A percentile compares a stretch with the other conserved stretches of the same genome.
phyloP scores from a whole-genome alignment of 2,888 invertebrate species.

The Megamerina dolium region DNA sequence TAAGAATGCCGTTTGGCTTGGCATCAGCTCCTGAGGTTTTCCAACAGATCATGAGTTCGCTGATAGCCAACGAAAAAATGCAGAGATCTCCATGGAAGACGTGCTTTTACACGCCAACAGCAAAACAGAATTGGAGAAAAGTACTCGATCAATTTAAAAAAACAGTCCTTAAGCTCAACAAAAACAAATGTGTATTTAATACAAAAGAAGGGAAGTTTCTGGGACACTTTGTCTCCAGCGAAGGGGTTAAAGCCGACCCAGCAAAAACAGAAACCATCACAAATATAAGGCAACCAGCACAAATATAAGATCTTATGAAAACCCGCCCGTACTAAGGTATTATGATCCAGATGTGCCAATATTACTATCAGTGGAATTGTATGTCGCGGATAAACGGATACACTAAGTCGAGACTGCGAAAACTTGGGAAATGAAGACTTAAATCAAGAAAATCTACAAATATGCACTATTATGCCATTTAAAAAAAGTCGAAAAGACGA shows the following conservation, averaged over 20 bases:
- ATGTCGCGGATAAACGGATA: slow-evolving; percentile 23
- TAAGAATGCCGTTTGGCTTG: slow-evolving; percentile 19
- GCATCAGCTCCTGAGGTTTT: slow-evolving; percentile 21
- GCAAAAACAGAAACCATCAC: not conserved
- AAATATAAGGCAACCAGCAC: not conserved
- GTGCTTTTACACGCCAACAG: slow-evolving; percentile 25
- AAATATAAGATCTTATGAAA: slow-evolving; percentile 2
- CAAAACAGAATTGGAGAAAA: slow-evolving; percentile 20
- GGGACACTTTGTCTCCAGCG: not conserved
- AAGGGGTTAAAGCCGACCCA: not conserved
- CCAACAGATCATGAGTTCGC: slow-evolving; percentile 20
- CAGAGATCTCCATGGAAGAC: slow-evolving; percentile 26
- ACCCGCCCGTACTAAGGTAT: slow-evolving; percentile 17
- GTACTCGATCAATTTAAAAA: too few species aligned
- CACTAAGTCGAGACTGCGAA: slow-evolving; percentile 21
- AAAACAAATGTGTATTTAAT: slow-evolving; percentile 25
- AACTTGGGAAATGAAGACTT: too few species aligned
- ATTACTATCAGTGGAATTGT: slow-evolving; percentile 27
- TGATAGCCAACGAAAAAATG: slow-evolving; percentile 19
- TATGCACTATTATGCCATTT: too few species aligned
- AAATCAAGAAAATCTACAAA: too few species aligned
- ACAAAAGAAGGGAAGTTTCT: slow-evolving; percentile 5
- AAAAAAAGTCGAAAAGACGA: not conserved
- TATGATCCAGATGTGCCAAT: too few species aligned
- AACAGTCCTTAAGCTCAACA: slow-evolving; percentile 26